These are phyloP conservation scores for Danio aesculapii DNA, from an alignment of 2,797 vertebrate genomes.

Conservation along the genomic window DNA sequence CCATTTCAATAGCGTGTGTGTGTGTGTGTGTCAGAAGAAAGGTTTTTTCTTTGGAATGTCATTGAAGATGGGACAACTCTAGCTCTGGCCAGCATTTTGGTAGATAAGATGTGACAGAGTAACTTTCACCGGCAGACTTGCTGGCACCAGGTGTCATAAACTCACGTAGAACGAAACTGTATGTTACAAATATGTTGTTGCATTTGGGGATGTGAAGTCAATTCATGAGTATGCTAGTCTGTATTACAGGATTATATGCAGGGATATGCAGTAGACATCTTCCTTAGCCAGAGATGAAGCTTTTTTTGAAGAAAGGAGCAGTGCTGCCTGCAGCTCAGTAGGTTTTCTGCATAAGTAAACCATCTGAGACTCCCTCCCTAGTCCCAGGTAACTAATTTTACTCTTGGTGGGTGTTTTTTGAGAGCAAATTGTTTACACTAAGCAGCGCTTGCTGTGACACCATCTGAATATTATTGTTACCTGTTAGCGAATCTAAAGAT, in stretches of 20 bases:
- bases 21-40: no score
- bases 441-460: conserved; percentile 22
- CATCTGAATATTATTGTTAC: conserved; percentile 24
- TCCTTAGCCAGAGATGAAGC: neutral
- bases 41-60: no score
- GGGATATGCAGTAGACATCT: neutral
- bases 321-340: conserved; percentile 11
- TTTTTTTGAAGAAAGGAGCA: conserved; percentile 17
- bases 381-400: conserved; percentile 13
- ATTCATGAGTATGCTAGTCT: conserved; percentile 17
- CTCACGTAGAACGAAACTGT: no score
- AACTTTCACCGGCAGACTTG: no score
- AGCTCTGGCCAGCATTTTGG: no score
- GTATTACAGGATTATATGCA: neutral
- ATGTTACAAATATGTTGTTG: neutral
- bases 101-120: no score
- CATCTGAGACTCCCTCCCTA: conserved; percentile 9
- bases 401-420: conserved; percentile 17
- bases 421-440: conserved; percentile 26
- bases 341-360: conserved; percentile 23
- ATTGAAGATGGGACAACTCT: no score
- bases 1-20: no score
- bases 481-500: conserved; percentile 9
- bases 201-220: neutral
- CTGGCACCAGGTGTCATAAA: no score